Evolutionary conservation across 2,888 invertebrate genomes (phyloP).

Genomic region (Noctua janthina): DNA sequence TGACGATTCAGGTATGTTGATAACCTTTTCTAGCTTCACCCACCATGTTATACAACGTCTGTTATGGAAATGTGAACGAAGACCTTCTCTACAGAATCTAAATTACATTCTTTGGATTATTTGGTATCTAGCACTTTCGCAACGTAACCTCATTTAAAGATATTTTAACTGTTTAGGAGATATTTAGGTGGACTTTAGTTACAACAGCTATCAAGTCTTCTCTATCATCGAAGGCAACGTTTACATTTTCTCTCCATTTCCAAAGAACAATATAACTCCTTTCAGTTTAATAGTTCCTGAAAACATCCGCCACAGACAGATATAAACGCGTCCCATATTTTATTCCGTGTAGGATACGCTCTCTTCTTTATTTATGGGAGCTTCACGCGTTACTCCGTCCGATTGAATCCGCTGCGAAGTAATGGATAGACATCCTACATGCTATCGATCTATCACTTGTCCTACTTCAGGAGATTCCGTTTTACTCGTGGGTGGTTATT

Average conservation of each 20-base stretch:
- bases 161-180: neutral
- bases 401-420: constrained; percentile 39
- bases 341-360: constrained; percentile 50
- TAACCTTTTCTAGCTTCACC: neutral
- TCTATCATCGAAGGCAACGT: neutral
- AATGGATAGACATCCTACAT: constrained; percentile 32
- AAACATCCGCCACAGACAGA: constrained; percentile 46
- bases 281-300: constrained; percentile 59
- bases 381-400: constrained; percentile 41
- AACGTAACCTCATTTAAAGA: neutral
- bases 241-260: constrained; percentile 29
- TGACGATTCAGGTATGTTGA: constrained; percentile 90
- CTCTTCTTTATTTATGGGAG: constrained; percentile 58
- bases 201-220: neutral
- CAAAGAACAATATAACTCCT: constrained; percentile 57
- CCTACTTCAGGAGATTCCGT: constrained; percentile 36
- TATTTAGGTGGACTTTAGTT: neutral
- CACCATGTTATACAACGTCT: neutral
- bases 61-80: constrained; percentile 8
- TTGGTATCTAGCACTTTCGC: constrained; percentile 11
- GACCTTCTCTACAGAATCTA: neutral
- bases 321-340: constrained; percentile 58
- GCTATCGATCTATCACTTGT: constrained; percentile 57
- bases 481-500: neutral
- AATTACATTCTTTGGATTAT: constrained; percentile 8